Evolutionary conservation across 2,888 invertebrate genomes (phyloP).

Genomic region (Rotaria macrura): DNA sequence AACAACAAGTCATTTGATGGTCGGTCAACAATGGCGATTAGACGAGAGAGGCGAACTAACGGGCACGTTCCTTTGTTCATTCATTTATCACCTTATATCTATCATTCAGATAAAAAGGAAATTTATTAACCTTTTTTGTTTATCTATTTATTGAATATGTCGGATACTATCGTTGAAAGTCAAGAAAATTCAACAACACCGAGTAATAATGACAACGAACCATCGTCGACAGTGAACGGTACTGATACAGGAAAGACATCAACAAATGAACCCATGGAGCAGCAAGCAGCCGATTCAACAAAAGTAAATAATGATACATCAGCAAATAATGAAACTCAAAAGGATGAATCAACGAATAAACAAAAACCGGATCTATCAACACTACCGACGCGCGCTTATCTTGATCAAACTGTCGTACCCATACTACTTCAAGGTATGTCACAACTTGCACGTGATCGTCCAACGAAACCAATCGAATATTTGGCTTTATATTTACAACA

Average conservation of each 20-base stretch:
- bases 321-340: background rate
- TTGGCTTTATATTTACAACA: conserved; percentile 80
- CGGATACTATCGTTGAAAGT: background rate
- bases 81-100: background rate
- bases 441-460: conserved; percentile 76
- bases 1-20: background rate
- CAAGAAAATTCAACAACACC: background rate
- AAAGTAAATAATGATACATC: background rate
- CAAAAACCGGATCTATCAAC: conserved; percentile 27
- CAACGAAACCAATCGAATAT: conserved; percentile 82
- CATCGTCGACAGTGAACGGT: background rate
- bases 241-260: background rate
- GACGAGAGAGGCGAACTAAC: background rate
- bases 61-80: background rate
- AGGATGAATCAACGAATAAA: background rate
- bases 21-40: conserved; percentile 11
- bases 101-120: background rate
- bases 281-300: background rate
- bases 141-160: background rate
- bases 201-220: background rate
- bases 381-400: conserved; percentile 57
- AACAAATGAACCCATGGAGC: background rate
- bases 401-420: conserved; percentile 94
- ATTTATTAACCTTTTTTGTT: too few relatives aligned
- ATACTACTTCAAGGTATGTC: conserved; percentile 82